Percentiles rank a stretch among this genome's conserved stretches.
These are phyloP conservation scores for Apistogramma diplotaenia DNA, from an alignment of 2,113 vertebrate genomes.

Conservation along the genomic window DNA sequence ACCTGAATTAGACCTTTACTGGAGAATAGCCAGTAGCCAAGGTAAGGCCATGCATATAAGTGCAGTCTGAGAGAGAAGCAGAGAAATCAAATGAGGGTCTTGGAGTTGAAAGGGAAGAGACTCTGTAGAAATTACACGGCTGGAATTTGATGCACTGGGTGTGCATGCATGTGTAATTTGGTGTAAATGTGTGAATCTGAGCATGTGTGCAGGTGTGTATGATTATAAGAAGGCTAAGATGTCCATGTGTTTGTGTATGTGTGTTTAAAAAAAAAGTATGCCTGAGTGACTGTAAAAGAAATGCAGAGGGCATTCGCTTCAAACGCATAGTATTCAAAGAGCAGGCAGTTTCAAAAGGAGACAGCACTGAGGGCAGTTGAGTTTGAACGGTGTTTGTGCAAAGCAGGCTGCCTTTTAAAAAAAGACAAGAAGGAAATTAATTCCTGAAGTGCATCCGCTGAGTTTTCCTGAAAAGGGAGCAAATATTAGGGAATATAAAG, in stretches of 20 bases:
- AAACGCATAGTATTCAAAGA: constrained; percentile 72
- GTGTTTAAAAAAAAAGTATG: neutral
- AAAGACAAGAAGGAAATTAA: constrained; percentile 27
- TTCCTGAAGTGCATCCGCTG: constrained; percentile 63
- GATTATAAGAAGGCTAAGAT: neutral
- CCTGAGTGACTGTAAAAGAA: constrained; percentile 55
- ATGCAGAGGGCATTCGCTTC: constrained; percentile 72
- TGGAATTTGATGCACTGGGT: neutral
- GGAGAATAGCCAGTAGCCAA: constrained; percentile 5
- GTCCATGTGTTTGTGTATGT: neutral
- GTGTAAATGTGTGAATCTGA: neutral
- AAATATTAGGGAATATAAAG: constrained; percentile 43
- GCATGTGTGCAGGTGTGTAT: neutral
- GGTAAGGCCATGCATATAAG: constrained; percentile 8
- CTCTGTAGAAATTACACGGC: neutral
- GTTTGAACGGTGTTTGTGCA: constrained; percentile 75
- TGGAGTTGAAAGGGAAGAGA: constrained; percentile 11
- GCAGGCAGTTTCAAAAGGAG: constrained; percentile 69
- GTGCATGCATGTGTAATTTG: neutral
- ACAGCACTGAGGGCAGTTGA: constrained; percentile 69
- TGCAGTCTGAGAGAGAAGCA: neutral
- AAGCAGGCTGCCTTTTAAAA: constrained; percentile 44
- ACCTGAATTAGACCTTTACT: constrained; percentile 27
- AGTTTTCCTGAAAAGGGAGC: constrained; percentile 40
- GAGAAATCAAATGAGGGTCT: constrained; percentile 15